These are phyloP conservation scores for Semnornis frantzii DNA, from an alignment of 2,113 vertebrate genomes.

Conservation along the genomic window DNA sequence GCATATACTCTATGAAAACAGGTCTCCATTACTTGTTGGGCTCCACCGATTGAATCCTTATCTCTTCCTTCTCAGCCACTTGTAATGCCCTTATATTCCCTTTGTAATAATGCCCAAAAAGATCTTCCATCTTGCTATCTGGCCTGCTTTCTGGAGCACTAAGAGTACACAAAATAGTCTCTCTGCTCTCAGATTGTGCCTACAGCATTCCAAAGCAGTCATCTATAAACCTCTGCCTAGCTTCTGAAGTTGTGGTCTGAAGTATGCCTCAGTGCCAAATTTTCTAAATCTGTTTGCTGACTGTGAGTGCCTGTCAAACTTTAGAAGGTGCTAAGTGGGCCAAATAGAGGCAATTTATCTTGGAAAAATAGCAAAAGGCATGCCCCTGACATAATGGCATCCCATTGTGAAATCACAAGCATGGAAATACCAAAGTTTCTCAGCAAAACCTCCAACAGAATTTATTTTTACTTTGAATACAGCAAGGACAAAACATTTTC, in stretches of 20 bases:
- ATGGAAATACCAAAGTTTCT: background rate
- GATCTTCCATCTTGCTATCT: background rate
- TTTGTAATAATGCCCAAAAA: background rate
- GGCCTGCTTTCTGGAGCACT: background rate
- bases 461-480: background rate
- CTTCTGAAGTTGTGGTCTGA: background rate
- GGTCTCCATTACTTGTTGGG: background rate
- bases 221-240: background rate
- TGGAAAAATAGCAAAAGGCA: background rate
- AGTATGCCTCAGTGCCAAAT: background rate
- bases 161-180: background rate
- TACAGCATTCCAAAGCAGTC: background rate
- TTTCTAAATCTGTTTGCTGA: background rate
- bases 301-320: background rate
- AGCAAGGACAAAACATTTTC: background rate
- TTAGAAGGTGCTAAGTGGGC: background rate
- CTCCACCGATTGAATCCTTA: background rate
- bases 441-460: background rate
- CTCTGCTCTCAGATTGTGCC: background rate
- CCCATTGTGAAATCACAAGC: background rate
- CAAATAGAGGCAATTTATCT: constrained; percentile 5
- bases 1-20: background rate
- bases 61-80: background rate
- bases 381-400: background rate
- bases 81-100: background rate